Percentiles rank a stretch among this genome's conserved stretches.
Conservation (phyloP, 2,888 invertebrate species). For the Mythimna loreyi region DNA sequence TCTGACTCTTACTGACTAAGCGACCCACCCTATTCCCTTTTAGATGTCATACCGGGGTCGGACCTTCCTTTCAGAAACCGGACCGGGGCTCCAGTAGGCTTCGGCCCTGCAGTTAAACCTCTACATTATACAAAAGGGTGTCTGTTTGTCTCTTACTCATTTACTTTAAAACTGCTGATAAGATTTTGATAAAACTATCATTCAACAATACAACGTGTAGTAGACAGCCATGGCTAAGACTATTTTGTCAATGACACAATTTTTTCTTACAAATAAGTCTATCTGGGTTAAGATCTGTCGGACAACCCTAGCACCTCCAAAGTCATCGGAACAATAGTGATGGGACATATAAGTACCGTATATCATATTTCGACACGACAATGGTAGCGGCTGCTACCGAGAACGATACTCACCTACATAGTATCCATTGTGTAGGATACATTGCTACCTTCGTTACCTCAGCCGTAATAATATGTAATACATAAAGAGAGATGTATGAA, state of each 20-base stretch:
- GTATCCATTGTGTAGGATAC: conserved; percentile 30
- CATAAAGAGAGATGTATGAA: conserved; percentile 41
- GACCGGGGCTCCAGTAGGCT: too few relatives aligned
- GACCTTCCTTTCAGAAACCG: too few relatives aligned
- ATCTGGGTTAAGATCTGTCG: background rate
- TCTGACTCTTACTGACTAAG: too few relatives aligned
- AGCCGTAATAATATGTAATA: conserved; percentile 7
- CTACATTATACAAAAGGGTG: too few relatives aligned
- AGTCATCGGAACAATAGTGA: conserved; percentile 66
- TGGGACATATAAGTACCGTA: conserved; percentile 64
- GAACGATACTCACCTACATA: conserved; percentile 17
- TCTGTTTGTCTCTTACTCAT: background rate
- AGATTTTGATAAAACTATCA: background rate
- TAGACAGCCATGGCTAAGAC: too few relatives aligned
- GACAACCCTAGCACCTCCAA: conserved; percentile 51
- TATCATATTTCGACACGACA: conserved; percentile 65
- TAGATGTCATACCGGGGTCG: too few relatives aligned
- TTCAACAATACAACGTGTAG: background rate
- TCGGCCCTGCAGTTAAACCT: too few relatives aligned
- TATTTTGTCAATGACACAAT: background rate
- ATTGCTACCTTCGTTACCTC: conserved; percentile 31
- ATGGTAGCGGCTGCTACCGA: conserved; percentile 48
- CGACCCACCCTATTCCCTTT: too few relatives aligned
- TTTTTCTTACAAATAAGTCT: background rate
- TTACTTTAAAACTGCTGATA: background rate